Conservation (phyloP, 1,140 invertebrate species). For the Trypoxylus dichotomus region DNA sequence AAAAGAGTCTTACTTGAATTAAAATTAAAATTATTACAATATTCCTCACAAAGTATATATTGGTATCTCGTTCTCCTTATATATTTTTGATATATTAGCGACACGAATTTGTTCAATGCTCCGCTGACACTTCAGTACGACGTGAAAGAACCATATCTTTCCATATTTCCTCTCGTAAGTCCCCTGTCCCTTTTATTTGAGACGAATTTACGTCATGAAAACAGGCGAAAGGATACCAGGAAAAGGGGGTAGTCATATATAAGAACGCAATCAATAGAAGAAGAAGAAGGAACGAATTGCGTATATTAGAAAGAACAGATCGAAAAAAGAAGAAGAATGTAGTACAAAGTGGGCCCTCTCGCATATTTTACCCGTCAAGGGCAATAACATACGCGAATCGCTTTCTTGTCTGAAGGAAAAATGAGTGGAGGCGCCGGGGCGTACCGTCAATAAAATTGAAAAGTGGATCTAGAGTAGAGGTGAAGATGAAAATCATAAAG, state of each 20-base stretch:
- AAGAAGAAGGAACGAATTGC: background rate
- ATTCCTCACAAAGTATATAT: background rate
- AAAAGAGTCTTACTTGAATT: no score
- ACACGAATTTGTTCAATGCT: background rate
- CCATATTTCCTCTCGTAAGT: background rate
- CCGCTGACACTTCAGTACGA: background rate
- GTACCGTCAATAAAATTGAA: background rate
- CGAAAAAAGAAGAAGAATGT: background rate
- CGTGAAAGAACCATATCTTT: background rate
- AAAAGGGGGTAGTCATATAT: background rate
- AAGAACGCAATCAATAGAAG: background rate
- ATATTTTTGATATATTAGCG: background rate
- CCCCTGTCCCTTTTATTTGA: background rate
- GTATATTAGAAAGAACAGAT: background rate
- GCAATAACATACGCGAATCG: background rate
- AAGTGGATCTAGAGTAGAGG: background rate
- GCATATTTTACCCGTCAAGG: background rate
- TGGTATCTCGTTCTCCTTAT: background rate
- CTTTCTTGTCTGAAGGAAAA: background rate
- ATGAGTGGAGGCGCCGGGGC: background rate
- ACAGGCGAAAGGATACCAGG: background rate
- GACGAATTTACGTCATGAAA: background rate
- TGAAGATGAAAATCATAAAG: background rate
- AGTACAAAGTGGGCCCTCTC: background rate
- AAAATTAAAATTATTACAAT: no score